Evolutionary conservation across 2,888 invertebrate species (phyloP), one percentile per base, ranked within the genome.

Genomic region (Hoplodrina ambigua): DNA sequence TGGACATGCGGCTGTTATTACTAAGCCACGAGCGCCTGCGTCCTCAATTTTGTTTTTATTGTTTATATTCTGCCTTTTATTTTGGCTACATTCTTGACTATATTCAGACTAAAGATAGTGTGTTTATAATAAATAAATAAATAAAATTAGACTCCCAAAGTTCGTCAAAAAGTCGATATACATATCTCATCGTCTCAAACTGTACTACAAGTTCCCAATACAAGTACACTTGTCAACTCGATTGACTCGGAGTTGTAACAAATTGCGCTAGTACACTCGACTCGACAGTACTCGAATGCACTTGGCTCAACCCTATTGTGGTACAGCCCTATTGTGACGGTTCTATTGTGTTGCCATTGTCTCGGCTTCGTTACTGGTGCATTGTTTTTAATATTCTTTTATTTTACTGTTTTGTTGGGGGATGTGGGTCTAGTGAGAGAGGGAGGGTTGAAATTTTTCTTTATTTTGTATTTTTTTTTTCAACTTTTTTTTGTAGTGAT

Each of bases 331-430:
- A 78, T 84, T 80, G 74, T 80, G 59, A 57, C 64, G 65, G 63
- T 10, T 25, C 75, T 52, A 78, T 83, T 84, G 78, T 82, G 60
- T 69, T 17, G 73, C 78, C 44, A 83, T 84, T 85, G 85, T 85
- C 72, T 72, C 73, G 81, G 63, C 76, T 86, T 85, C 86, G 86
- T 86, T 86, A 86, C 83, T 64, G 56, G 30, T 50, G 82, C 78
- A 81, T 86, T 86, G 87, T 86, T 86, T 86, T 84, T 84, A 82
- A 85, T 83, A 81, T 81, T 80, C 72, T 85, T 86, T 86, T 76
- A 76, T 83, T 85, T 86, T 79, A 65, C 72, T 69, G 69, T 81
- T 81, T 81, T 71, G 55, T 72, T 75, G 68, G 19, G 19, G 11
- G 62, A 49, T 66, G 0, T 1, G 73, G 80, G 41, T 2, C 5